Evolutionary conservation across 2,113 vertebrate species (phyloP), one percentile per base, ranked within the genome.

Genomic region (Euleptes europaea): DNA sequence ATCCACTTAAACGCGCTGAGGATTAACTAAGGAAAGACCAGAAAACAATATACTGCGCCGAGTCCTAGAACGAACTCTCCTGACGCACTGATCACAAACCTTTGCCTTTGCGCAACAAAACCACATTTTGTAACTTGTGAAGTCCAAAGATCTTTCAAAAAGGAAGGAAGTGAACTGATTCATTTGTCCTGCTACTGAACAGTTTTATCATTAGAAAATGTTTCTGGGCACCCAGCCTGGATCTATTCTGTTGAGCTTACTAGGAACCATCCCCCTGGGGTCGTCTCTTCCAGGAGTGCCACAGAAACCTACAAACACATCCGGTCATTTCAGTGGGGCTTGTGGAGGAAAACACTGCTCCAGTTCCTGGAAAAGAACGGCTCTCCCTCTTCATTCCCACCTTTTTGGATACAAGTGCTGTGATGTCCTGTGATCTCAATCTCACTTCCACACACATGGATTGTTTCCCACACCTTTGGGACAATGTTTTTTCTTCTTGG

Each of bases 1-100:
- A 78, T 44, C 40, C 19, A 75, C 77, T 85, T 51, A 84, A 89
- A 72, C 0, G 3, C 35, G 65, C 13, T 10, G 40, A 13, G n/a
- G 66, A 7, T 9, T n/a, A 54, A 10, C 33, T 19, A 70, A n/a
- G 40, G 23, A 54, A 33, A 72, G 71, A 72, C 33, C 63, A 42
- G 6, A 0, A 79, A 79, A 6, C 21, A n/a, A 73, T 2, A 71
- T 0, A 2, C 21, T 15, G 0, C 0, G 49, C 3, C 1, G 51
- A 63, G 60, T 9, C 60, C 60, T 14, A 9, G 60, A 63, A 63
- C 6, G 5, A 31, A 33, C 17, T 69, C 19, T 78, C 13, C 23
- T 26, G 38, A 26, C 10, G n/a, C 38, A 28, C 12, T 10, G 40
- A 33, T 26, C 6, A 12, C 81, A 74, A 44, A 15, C 26, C 12